Evolutionary conservation across 2,888 invertebrate genomes (phyloP).

Genomic region (Diplazon laetatorius): DNA sequence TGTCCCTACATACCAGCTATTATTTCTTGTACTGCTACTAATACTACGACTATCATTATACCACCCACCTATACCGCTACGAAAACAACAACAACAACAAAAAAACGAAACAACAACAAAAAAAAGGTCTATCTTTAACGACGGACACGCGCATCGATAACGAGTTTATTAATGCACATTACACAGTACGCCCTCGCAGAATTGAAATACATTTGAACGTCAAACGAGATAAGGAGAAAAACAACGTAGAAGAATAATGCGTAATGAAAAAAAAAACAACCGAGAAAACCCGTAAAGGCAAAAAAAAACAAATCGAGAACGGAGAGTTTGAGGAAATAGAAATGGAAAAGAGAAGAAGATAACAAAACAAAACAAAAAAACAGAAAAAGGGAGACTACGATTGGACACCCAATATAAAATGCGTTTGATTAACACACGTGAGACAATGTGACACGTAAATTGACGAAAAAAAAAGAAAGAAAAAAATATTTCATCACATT

Average conservation of each 20-base stretch:
- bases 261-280: neutral
- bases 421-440: slow-evolving; percentile 46
- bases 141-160: slow-evolving; percentile 78
- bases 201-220: slow-evolving; percentile 57
- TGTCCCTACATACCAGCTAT: slow-evolving; percentile 68
- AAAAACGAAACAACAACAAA: too few species aligned
- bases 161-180: slow-evolving; percentile 79
- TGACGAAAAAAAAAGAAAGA: neutral
- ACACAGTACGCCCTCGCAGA: slow-evolving; percentile 72
- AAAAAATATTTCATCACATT: slow-evolving; percentile 12
- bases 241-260: slow-evolving; percentile 14
- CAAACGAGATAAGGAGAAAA: slow-evolving; percentile 55
- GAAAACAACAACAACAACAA: too few species aligned
- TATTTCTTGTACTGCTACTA: slow-evolving; percentile 65
- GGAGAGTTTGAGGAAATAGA: slow-evolving; percentile 20
- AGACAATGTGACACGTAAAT: slow-evolving; percentile 49
- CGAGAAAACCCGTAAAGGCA: slow-evolving; percentile 22
- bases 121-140: slow-evolving; percentile 72
- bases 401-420: slow-evolving; percentile 28
- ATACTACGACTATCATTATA: slow-evolving; percentile 66
- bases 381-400: slow-evolving; percentile 22
- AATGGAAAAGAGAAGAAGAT: slow-evolving; percentile 14
- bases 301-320: neutral
- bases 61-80: slow-evolving; percentile 69
- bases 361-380: slow-evolving; percentile 11